A percentile compares a stretch with the other conserved stretches of the same genome.
Evolutionary conservation across 2,888 invertebrate species (phyloP).

Genomic region (Anodontia alba): DNA sequence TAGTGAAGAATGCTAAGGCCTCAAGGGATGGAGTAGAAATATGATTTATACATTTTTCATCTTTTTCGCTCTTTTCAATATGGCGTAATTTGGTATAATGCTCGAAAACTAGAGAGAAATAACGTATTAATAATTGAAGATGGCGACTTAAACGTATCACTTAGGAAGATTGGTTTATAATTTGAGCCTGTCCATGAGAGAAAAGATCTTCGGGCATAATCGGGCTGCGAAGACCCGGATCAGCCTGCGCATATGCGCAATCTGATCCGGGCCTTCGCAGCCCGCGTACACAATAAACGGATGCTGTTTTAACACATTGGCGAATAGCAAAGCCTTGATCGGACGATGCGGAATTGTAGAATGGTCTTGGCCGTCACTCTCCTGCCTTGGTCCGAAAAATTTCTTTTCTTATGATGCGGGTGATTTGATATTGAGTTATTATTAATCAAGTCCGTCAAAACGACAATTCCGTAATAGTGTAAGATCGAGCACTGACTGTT

Average conservation of each 20-base stretch:
- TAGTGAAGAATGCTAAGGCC: background rate
- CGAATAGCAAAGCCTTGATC: too few relatives aligned
- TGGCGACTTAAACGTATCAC: slow-evolving; percentile 22
- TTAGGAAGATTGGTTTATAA: slow-evolving; percentile 19
- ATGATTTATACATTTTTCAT: slow-evolving; percentile 12
- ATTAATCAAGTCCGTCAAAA: slow-evolving; percentile 25
- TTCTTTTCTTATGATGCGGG: too few relatives aligned
- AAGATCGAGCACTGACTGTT: slow-evolving; percentile 9
- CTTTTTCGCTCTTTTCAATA: slow-evolving; percentile 20
- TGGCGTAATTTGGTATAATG: slow-evolving; percentile 21
- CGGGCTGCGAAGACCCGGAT: background rate
- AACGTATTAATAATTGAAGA: slow-evolving; percentile 26
- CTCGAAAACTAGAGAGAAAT: background rate
- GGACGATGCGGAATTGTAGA: too few relatives aligned
- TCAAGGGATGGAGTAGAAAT: background rate
- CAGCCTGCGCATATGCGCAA: background rate
- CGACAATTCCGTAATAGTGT: slow-evolving; percentile 9
- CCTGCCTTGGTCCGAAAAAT: too few relatives aligned
- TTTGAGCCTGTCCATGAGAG: background rate
- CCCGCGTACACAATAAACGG: too few relatives aligned
- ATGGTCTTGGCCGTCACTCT: too few relatives aligned
- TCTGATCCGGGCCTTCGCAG: background rate
- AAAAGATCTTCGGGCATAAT: too few relatives aligned
- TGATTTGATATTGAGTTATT: slow-evolving; percentile 13
- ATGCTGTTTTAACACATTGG: too few relatives aligned